phyloP scores from a whole-genome alignment of 1,140 invertebrate genomes.

The Heterodera carotae region DNA sequence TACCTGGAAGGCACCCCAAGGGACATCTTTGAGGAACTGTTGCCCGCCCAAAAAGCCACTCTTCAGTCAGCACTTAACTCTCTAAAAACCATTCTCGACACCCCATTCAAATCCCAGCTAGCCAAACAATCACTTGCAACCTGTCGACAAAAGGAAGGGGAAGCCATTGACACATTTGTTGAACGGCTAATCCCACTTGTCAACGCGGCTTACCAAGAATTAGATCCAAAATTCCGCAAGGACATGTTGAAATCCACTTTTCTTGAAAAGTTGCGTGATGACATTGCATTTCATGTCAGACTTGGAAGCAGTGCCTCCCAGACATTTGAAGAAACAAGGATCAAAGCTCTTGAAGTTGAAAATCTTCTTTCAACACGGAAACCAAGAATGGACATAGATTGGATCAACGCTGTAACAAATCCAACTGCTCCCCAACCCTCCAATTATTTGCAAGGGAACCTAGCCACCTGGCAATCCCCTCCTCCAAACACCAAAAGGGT shows the following conservation, averaged over 20 bases:
- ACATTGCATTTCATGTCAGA: slow-evolving; percentile 6
- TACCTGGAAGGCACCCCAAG: not conserved
- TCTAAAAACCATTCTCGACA: not conserved
- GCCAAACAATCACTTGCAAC: slow-evolving; percentile 10
- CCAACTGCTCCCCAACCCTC: not conserved
- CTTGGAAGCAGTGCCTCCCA: slow-evolving; percentile 6
- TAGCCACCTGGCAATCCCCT: slow-evolving; percentile 2
- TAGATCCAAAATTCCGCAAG: not conserved
- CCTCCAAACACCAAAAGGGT: not conserved
- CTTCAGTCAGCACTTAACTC: not conserved
- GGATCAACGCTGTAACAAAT: not conserved
- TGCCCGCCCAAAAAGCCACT: not conserved
- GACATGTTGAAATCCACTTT: slow-evolving; percentile 9
- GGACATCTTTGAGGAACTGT: slow-evolving; percentile 1
- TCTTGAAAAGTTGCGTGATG: slow-evolving; percentile 10
- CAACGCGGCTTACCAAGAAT: slow-evolving; percentile 10
- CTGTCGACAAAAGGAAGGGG: slow-evolving; percentile 12
- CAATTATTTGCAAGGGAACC: not conserved
- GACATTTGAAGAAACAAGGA: slow-evolving; percentile 3
- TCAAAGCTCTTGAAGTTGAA: slow-evolving; percentile 15
- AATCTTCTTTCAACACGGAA: slow-evolving; percentile 4
- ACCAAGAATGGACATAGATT: not conserved
- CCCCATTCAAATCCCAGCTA: slow-evolving; percentile 2
- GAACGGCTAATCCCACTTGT: slow-evolving; percentile 14
- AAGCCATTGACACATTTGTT: slow-evolving; percentile 1